These are phyloP conservation scores for Amphipoea oculea DNA, from an alignment of 2,888 invertebrate species.

Conservation along the genomic window DNA sequence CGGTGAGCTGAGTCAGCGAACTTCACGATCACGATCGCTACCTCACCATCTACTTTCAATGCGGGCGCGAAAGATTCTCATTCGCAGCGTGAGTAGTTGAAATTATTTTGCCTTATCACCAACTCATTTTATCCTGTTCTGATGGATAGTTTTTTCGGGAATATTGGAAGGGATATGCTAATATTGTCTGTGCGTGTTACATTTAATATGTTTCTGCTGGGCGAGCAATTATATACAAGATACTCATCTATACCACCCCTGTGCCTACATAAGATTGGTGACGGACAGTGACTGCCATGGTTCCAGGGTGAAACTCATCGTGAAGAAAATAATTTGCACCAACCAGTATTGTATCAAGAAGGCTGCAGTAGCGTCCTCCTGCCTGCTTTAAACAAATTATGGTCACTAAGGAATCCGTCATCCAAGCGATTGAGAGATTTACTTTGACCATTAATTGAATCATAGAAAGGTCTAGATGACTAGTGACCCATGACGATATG, in stretches of 20 bases:
- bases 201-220: background rate
- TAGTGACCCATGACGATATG: no score
- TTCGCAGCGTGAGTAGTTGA: constrained; percentile 56
- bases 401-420: background rate
- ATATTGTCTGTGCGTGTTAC: background rate
- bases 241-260: no score
- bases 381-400: background rate
- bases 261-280: no score
- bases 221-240: background rate
- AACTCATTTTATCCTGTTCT: constrained; percentile 32
- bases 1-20: constrained; percentile 60
- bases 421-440: background rate
- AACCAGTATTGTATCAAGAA: background rate
- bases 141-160: constrained; percentile 6
- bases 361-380: no score
- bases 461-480: background rate
- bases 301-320: background rate
- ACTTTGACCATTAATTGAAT: background rate
- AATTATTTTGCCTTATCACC: constrained; percentile 59
- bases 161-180: constrained; percentile 12
- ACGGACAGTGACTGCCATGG: no score
- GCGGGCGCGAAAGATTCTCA: constrained; percentile 57
- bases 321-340: background rate
- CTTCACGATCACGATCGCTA: constrained; percentile 28
- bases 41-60: constrained; percentile 51